Conservation (phyloP, 2,797 vertebrate genomes). For the Clarias platycephalus region DNA sequence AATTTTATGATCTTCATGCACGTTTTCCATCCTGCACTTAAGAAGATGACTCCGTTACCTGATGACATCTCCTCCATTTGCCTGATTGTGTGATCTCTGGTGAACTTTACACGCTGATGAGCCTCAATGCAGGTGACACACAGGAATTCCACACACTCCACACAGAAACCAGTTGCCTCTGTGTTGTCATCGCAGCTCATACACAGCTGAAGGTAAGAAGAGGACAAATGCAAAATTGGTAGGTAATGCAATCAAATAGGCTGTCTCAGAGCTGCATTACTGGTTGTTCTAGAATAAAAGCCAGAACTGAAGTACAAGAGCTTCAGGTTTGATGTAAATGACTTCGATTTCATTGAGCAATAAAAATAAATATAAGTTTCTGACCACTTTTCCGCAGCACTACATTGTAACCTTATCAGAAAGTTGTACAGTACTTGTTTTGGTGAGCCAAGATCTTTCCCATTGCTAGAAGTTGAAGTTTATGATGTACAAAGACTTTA, state of each 20-base stretch:
- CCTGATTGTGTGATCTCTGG: slow-evolving; percentile 94
- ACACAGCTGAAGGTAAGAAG: slow-evolving; percentile 77
- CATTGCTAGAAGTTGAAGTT: neutral
- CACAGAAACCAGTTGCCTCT: slow-evolving; percentile 93
- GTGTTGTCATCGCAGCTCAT: slow-evolving; percentile 98
- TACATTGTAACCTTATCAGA: neutral
- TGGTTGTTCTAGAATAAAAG: neutral
- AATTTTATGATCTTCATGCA: neutral
- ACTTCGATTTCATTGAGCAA: neutral
- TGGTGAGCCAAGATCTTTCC: neutral
- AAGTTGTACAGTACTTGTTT: neutral
- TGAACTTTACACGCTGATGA: slow-evolving; percentile 97
- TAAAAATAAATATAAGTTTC: neutral
- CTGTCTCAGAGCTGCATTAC: neutral
- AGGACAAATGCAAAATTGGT: neutral
- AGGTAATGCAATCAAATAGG: neutral
- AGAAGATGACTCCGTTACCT: slow-evolving; percentile 71
- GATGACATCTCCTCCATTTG: slow-evolving; percentile 96
- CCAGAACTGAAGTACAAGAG: neutral
- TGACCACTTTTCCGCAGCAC: neutral
- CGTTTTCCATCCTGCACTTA: neutral
- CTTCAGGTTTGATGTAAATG: no score
- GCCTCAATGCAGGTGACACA: slow-evolving; percentile 96
- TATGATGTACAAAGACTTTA: no score
- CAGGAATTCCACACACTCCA: slow-evolving; percentile 96